These are phyloP conservation scores for Spea bombifrons DNA, from an alignment of 2,113 vertebrate species.

Conservation along the genomic window DNA sequence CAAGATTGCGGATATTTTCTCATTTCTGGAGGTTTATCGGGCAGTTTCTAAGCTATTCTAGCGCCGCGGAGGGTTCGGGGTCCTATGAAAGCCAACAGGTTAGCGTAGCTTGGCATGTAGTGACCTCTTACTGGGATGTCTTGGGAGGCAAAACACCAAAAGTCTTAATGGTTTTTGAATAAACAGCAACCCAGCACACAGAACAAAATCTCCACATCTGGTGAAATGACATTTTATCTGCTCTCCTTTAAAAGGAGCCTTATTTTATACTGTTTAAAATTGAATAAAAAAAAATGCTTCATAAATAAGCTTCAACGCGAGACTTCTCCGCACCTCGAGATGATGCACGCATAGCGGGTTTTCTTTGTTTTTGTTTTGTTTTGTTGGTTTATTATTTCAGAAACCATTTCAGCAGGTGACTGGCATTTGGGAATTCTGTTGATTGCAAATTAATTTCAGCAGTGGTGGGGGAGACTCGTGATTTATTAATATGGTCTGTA, in stretches of 20 bases:
- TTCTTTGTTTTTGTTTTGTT: slow-evolving; percentile 1
- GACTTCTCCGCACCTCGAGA: slow-evolving; percentile 25
- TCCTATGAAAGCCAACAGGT: background rate
- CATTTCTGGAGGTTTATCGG: no score
- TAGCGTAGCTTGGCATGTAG: slow-evolving; percentile 32
- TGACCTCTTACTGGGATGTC: slow-evolving; percentile 41
- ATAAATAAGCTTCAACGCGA: slow-evolving; percentile 45
- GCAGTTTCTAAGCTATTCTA: no score
- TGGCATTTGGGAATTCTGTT: slow-evolving; percentile 12
- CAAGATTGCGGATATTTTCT: no score
- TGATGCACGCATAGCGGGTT: slow-evolving; percentile 35
- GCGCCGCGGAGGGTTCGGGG: no score
- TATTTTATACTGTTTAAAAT: slow-evolving; percentile 44
- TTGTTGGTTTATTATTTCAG: background rate
- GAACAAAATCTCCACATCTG: slow-evolving; percentile 40
- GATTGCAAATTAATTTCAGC: background rate
- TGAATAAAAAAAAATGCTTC: slow-evolving; percentile 35
- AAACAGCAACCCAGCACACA: slow-evolving; percentile 41
- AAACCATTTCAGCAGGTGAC: slow-evolving; percentile 22
- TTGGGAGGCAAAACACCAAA: slow-evolving; percentile 38
- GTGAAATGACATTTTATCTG: slow-evolving; percentile 47
- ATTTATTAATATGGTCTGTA: slow-evolving; percentile 7
- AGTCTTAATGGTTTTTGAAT: slow-evolving; percentile 30
- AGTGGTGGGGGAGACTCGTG: slow-evolving; percentile 16
- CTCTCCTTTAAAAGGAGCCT: slow-evolving; percentile 50